Percentiles rank a stretch among this genome's conserved stretches.
phyloP scores from a whole-genome alignment of 2,888 invertebrate species.

The Yponomeuta evonymella region DNA sequence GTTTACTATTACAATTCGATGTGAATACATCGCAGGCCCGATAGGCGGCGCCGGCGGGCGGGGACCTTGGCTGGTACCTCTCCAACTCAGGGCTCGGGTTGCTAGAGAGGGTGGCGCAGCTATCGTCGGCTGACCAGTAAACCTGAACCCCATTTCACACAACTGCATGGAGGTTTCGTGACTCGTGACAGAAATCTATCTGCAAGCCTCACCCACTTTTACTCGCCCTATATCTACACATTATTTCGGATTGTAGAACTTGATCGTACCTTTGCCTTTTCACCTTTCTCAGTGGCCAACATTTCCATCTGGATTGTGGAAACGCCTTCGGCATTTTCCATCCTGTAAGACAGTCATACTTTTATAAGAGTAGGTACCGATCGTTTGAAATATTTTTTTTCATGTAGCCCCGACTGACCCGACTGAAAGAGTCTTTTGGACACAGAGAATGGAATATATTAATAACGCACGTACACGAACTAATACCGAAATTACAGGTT shows the following conservation, averaged over 20 bases:
- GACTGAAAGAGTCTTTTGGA: too few relatives aligned
- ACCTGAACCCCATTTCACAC: background rate
- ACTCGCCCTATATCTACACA: too few relatives aligned
- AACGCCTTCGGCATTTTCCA: background rate
- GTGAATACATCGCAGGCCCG: background rate
- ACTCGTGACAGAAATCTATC: too few relatives aligned
- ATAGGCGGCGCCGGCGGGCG: background rate
- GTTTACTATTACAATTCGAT: background rate
- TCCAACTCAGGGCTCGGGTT: background rate
- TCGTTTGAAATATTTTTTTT: too few relatives aligned
- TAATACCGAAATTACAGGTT: too few relatives aligned
- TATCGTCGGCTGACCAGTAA: background rate
- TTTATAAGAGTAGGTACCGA: too few relatives aligned
- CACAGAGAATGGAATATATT: too few relatives aligned
- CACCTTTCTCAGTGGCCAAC: background rate
- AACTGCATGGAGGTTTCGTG: too few relatives aligned
- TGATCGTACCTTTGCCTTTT: background rate
- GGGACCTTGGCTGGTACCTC: background rate
- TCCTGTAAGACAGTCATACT: background rate
- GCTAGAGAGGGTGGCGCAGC: too few relatives aligned
- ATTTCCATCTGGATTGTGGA: background rate
- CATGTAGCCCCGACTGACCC: too few relatives aligned
- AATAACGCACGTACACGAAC: too few relatives aligned
- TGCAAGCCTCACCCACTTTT: too few relatives aligned
- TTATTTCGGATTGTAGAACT: background rate